Conservation (phyloP, 2,113 vertebrate species). For the Sapayoa aenigma region DNA sequence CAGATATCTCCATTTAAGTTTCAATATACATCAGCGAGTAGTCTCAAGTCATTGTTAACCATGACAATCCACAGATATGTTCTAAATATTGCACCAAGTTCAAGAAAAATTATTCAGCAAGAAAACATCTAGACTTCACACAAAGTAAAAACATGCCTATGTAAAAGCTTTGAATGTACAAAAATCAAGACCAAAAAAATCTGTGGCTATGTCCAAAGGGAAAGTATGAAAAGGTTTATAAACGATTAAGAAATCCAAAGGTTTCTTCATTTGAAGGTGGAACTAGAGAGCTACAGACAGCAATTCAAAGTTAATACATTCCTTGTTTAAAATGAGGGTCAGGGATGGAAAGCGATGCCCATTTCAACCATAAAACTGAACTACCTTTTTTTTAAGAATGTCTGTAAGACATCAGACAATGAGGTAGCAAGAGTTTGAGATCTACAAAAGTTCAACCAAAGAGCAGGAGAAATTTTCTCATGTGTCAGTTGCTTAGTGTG, state of each 20-base stretch:
- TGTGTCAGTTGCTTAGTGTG: rapidly evolving
- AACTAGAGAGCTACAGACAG: background rate
- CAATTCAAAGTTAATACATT: background rate
- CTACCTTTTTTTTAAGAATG: background rate
- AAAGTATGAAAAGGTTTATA: background rate
- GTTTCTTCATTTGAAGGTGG: background rate
- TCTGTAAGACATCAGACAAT: background rate
- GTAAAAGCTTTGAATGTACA: background rate
- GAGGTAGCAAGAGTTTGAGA: rapidly evolving
- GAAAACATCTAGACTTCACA: background rate
- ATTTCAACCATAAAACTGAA: background rate
- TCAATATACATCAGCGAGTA: background rate
- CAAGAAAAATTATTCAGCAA: background rate
- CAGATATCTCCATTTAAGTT: background rate
- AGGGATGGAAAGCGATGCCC: background rate
- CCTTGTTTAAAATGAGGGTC: background rate
- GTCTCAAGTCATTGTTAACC: background rate
- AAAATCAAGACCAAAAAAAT: background rate
- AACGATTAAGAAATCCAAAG: background rate
- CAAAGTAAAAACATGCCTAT: background rate
- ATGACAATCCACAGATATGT: background rate
- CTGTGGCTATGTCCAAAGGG: background rate
- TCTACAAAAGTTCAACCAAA: background rate
- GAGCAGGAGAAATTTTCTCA: background rate
- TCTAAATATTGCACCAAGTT: background rate